phyloP scores from a whole-genome alignment of 2,113 vertebrate genomes.

The Paracanthobrama guichenoti region DNA sequence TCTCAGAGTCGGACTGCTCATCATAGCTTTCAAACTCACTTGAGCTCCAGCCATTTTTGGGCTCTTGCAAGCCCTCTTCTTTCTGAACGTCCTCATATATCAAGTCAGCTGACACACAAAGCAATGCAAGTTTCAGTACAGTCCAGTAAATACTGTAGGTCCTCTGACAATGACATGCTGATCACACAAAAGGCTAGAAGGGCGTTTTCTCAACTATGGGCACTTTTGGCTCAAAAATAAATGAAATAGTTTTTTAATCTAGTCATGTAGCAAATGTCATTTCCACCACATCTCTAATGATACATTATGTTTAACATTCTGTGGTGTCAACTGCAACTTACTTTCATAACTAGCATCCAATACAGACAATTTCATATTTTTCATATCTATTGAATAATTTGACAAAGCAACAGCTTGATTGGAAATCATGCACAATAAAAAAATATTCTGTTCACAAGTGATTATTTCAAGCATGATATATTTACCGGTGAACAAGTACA shows the following conservation, averaged over 20 bases:
- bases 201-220: neutral
- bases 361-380: no score
- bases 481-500: no score
- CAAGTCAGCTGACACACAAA: conserved; percentile 67
- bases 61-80: conserved; percentile 49
- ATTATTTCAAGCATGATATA: no score
- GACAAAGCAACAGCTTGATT: no score
- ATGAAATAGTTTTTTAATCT: no score
- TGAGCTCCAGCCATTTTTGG: conserved; percentile 91
- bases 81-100: conserved; percentile 83
- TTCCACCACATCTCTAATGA: neutral
- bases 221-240: neutral
- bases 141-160: neutral
- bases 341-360: no score
- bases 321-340: no score
- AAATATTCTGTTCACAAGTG: no score
- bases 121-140: neutral
- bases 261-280: neutral
- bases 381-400: no score
- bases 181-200: neutral
- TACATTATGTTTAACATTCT: neutral
- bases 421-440: no score
- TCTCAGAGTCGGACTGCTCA: conserved; percentile 85
- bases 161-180: neutral
- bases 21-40: conserved; percentile 98